Percentiles rank a stretch among this genome's conserved stretches.
Evolutionary conservation across 2,113 vertebrate genomes (phyloP).

Genomic region (Cromileptes altivelis): DNA sequence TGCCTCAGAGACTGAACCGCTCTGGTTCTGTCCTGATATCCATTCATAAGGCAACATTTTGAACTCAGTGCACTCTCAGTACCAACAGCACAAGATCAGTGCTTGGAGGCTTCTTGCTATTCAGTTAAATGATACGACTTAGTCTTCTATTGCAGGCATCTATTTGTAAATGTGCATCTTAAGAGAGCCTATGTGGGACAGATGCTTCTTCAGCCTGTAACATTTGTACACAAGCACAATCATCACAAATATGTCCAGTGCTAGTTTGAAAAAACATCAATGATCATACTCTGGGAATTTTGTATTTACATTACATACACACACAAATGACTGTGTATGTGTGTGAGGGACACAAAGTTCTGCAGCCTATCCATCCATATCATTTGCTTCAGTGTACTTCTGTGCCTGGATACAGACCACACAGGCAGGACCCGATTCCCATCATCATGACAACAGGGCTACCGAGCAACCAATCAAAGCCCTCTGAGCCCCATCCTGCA

Average conservation of each 20-base stretch:
- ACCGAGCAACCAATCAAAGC: constrained; percentile 76
- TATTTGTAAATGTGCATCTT: neutral
- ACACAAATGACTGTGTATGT: neutral
- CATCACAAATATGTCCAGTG: neutral
- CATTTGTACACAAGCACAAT: neutral
- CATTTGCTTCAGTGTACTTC: constrained; percentile 68
- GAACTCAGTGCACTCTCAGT: neutral
- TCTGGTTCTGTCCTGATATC: neutral
- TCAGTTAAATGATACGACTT: neutral
- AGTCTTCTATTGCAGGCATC: neutral
- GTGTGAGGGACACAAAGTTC: constrained; percentile 42
- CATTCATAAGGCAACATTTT: neutral
- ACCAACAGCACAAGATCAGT: neutral
- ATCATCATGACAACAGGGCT: constrained; percentile 81
- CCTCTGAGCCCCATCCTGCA: constrained; percentile 44
- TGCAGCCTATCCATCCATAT: constrained; percentile 66
- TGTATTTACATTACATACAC: constrained; percentile 2
- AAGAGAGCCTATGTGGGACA: neutral
- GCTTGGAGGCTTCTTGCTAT: neutral
- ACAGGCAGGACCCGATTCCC: constrained; percentile 75
- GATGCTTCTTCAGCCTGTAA: neutral
- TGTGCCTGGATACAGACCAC: constrained; percentile 84
- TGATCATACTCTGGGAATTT: neutral
- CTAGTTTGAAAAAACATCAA: neutral
- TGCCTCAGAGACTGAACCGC: neutral